Base-by-base conservation (phyloP, 2,113 vertebrate genomes). In the Microtus pennsylvanicus region DNA sequence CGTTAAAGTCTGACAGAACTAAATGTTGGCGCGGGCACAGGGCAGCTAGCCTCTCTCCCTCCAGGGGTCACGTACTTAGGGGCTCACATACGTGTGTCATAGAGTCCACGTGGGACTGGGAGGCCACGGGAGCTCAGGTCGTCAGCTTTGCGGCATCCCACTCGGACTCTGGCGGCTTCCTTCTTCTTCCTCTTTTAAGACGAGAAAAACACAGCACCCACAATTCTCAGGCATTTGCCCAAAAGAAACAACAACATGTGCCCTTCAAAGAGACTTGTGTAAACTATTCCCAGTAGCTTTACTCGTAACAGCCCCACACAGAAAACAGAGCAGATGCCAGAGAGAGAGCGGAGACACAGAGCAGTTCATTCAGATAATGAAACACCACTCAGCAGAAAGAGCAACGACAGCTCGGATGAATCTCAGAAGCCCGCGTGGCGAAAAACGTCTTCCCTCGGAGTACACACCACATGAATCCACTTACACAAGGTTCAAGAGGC, bases 311-410 rank as follows among this genome's bases (percentile, higher is more conserved):
- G 86, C 52, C 95, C n/a, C 38, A 86, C 94, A 82, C 93, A 89
- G 77, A 93, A 96, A 91, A 74, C 81, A 91, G 35, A 95, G 91
- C 96, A 96, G 95, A 90, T 92, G 95, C 83, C 96, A 82, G 13
- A 63, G 92, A 94, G 70, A n/a, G 82, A 87, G n/a, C 8, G 45
- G 70, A 72, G 58, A 94, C 78, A 94, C 85, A 89, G 52, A 3
- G 75, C 21, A 22, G 81, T 50, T 63, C 93, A 94, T 24, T 94
- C 95, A 50, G 14, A 93, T 82, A 86, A 45, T 35, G 77, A 55
- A 89, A 92, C 11, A 65, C 52, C 21, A 24, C 83, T 89, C 69
- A 3, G 77, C 90, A 87, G 85, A 87, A 86, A 67, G 33, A 74
- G 24, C 38, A 69, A 14, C 21, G 82, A 74, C 11, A 61, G 77